phyloP scores from a whole-genome alignment of 2,113 vertebrate genomes.

The Patagioenas fasciata region DNA sequence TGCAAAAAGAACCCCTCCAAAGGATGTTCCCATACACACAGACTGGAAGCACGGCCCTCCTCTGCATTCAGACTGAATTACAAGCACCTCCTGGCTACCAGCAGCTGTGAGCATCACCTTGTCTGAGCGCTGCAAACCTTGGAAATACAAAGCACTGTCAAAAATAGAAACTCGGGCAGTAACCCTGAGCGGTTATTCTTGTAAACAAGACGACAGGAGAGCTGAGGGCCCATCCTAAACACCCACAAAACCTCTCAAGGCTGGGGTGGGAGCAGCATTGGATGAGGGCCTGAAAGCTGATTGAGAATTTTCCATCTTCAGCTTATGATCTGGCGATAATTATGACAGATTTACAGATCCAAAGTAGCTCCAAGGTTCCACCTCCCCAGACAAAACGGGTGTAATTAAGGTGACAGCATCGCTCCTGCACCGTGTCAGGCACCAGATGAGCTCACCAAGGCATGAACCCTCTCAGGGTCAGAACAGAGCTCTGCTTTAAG shows the following conservation, averaged over 20 bases:
- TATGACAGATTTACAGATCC: slow-evolving; percentile 6
- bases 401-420: not conserved
- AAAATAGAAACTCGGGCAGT: not conserved
- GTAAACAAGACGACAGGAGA: not conserved
- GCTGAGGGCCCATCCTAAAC: not conserved
- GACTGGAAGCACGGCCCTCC: not conserved
- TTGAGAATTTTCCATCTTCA: not conserved
- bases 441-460: slow-evolving; percentile 9
- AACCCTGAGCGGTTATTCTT: not conserved
- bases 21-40: not conserved
- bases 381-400: not conserved
- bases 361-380: slow-evolving; percentile 8
- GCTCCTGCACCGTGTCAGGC: not conserved
- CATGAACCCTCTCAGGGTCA: slow-evolving; percentile 11
- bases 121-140: not conserved
- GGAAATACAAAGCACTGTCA: not conserved
- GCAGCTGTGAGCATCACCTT: not conserved
- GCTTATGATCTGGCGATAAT: not conserved
- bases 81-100: not conserved
- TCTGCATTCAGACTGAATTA: not conserved
- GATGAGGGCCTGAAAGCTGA: not conserved
- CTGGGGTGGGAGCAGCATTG: not conserved
- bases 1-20: not conserved
- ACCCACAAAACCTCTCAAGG: not conserved
- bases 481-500: not conserved